Percentiles rank a stretch among this genome's conserved stretches.
Conservation (phyloP, 2,113 vertebrate species). For the Grammomys surdaster region DNA sequence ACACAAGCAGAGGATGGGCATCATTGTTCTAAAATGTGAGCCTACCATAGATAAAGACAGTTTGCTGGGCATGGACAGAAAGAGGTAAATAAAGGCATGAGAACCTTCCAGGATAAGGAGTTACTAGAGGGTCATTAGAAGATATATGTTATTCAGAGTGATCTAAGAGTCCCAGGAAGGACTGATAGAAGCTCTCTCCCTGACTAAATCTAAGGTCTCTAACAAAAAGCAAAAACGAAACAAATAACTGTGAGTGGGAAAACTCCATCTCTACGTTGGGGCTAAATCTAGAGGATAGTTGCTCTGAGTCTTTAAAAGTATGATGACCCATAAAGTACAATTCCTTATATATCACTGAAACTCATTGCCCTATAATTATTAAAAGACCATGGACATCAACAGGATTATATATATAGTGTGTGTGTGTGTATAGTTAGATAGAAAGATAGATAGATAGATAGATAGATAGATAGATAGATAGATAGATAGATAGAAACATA, state of each 20-base stretch:
- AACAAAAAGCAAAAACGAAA: not conserved
- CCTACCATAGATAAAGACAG: not conserved
- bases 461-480: accelerated
- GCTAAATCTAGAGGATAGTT: not conserved
- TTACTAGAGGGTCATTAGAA: not conserved
- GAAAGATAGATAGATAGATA: accelerated
- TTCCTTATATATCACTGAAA: not conserved
- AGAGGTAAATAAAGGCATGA: not conserved
- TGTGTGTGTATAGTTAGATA: not conserved
- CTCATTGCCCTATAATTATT: not conserved
- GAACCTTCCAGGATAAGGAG: not conserved
- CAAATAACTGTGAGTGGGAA: not conserved
- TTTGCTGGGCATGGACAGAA: not conserved
- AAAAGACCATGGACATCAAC: not conserved
- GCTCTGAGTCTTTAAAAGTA: not conserved
- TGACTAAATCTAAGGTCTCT: not conserved
- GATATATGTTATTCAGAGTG: not conserved
- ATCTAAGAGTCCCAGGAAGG: not conserved
- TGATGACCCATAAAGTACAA: not conserved
- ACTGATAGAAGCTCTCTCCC: not conserved
- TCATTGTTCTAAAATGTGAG: not conserved
- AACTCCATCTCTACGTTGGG: not conserved
- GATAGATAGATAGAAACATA: not conserved
- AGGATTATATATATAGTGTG: not conserved
- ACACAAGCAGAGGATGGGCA: not conserved